Percentiles rank a stretch among this genome's conserved stretches.
phyloP scores from a whole-genome alignment of 2,888 invertebrate species.

The Pseudococcus jackbeardsleyi region DNA sequence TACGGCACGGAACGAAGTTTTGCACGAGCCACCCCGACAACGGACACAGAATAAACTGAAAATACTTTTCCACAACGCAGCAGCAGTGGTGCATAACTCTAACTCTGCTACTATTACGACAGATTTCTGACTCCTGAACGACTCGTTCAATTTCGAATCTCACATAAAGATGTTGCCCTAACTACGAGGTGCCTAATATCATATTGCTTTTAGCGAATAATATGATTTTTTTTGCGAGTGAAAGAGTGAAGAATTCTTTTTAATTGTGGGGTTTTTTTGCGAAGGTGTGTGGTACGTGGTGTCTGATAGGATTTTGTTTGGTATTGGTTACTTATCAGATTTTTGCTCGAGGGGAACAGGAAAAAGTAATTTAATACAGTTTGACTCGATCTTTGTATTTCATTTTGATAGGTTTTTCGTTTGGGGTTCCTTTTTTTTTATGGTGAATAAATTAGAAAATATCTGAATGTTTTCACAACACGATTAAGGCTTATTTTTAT shows the following conservation, averaged over 20 bases:
- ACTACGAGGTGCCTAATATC: not conserved
- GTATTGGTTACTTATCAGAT: not conserved
- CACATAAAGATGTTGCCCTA: not conserved
- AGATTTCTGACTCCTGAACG: slow-evolving; percentile 62
- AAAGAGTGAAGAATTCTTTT: too few species aligned
- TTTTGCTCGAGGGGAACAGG: not conserved
- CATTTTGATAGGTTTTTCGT: not conserved
- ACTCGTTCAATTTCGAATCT: slow-evolving; percentile 57
- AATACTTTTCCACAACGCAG: slow-evolving; percentile 48
- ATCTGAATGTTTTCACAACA: not conserved
- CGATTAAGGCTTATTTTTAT: too few species aligned
- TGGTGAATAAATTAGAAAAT: not conserved
- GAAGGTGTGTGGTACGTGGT: not conserved
- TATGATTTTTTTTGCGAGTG: not conserved
- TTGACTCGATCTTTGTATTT: not conserved
- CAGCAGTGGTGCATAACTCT: slow-evolving; percentile 52
- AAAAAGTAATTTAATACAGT: not conserved
- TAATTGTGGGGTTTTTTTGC: too few species aligned
- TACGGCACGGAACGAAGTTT: slow-evolving; percentile 45
- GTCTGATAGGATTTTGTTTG: not conserved
- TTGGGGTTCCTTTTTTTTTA: not conserved
- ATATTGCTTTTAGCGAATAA: not conserved
- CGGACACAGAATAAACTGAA: slow-evolving; percentile 55
- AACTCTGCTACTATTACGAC: slow-evolving; percentile 36
- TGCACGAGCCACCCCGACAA: slow-evolving; percentile 35